Evolutionary conservation across 2,888 invertebrate genomes (phyloP), one percentile per base, ranked within the genome.

Genomic region (Sipha maydis): DNA sequence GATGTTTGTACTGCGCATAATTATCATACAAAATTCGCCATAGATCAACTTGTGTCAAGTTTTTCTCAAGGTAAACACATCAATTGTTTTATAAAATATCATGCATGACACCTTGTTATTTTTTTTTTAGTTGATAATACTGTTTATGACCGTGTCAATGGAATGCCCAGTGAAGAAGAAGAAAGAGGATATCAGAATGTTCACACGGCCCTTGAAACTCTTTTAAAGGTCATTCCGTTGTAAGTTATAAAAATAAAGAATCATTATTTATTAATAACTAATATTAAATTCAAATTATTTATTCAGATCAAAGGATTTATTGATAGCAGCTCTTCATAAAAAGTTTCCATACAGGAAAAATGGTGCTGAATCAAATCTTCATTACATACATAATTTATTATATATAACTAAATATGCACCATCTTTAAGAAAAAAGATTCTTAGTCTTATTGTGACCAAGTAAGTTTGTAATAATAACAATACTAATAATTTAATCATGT

Each of bases 301-400:
- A 89, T 90, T 54, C 92, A 96, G 96, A 95, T 94, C 95, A 41
- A 94, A 94, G 91, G 95, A 95, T 90, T 92, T 96, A 38, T 92
- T 97, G 31, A 91, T 96, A 90, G 94, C 95, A 79, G 93, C 94
- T 21, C 92, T 97, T 31, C 92, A 93, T 88, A 93, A 93, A 5
- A 93, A 93, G 80, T 97, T 95, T 92, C 98, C 98, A 0, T 98
- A 96, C 91, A 94, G 95, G 91, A 95, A 94, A 91, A 94, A 94
- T 89, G 93, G 95, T 0, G 92, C 94, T 7, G 94, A 94, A 91
- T 91, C 93, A 1, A 95, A 96, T 90, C 95, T 95, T 91, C 94
- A 95, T 21, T 98, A 96, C 92, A 92, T 97, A 31, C 94, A 95
- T 91, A 97, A 97, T 92, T 92, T 97, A 76, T 93, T 98, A 85